Percentiles rank a stretch among this genome's conserved stretches.
These are phyloP conservation scores for Oryzias melastigma DNA, from an alignment of 2,113 vertebrate genomes.

Conservation along the genomic window DNA sequence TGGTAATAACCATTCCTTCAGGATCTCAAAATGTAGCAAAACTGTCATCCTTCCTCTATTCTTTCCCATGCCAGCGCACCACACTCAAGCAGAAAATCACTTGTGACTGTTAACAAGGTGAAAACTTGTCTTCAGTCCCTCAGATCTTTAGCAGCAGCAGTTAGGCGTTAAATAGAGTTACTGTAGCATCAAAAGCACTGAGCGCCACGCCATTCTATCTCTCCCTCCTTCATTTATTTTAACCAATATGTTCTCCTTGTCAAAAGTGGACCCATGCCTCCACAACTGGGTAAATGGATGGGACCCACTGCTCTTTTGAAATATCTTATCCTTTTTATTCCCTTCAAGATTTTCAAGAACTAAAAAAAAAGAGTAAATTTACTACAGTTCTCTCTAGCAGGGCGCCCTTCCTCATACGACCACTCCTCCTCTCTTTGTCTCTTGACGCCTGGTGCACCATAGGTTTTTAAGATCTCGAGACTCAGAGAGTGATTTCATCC, in stretches of 20 bases:
- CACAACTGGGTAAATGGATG: constrained; percentile 30
- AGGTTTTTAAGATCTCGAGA: constrained; percentile 55
- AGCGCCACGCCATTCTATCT: constrained; percentile 24
- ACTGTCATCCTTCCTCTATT: constrained; percentile 1
- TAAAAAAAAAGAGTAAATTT: constrained; percentile 23
- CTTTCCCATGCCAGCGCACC: not conserved
- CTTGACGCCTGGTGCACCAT: constrained; percentile 34
- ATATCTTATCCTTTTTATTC: constrained; percentile 29
- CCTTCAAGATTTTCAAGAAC: constrained; percentile 26
- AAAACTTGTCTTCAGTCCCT: constrained; percentile 17
- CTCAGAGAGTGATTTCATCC: constrained; percentile 70
- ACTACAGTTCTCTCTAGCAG: not conserved
- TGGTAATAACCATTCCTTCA: not conserved
- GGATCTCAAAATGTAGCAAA: not conserved
- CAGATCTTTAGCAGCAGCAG: constrained; percentile 41
- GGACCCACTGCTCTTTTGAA: constrained; percentile 19
- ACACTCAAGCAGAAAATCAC: constrained; percentile 27
- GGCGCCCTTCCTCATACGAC: not conserved
- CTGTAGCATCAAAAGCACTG: constrained; percentile 23
- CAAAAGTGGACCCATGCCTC: constrained; percentile 17
- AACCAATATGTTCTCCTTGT: constrained; percentile 1
- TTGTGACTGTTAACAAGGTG: constrained; percentile 42
- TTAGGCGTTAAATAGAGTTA: constrained; percentile 41
- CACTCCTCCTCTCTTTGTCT: constrained; percentile 4
- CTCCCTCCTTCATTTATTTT: not conserved